Percentiles rank a stretch among this genome's conserved stretches.
Evolutionary conservation across 2,113 vertebrate species (phyloP).

Genomic region (Oenanthe oenanthe): DNA sequence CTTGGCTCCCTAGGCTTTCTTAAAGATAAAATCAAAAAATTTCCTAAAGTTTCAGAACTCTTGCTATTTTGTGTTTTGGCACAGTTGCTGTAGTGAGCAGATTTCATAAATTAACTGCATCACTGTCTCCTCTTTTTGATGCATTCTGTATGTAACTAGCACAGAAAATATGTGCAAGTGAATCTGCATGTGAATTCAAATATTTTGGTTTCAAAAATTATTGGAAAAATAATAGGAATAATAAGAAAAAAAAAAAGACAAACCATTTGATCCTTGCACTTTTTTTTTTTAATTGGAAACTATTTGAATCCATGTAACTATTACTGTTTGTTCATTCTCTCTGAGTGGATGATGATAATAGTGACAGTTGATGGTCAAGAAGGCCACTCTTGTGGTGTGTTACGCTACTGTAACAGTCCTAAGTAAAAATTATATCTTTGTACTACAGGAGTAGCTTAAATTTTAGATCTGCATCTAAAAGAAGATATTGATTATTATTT

Average conservation of each 20-base stretch:
- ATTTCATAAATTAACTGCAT: not conserved
- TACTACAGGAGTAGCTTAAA: not conserved
- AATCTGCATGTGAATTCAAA: not conserved
- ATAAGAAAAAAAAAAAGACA: not conserved
- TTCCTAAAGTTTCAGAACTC: not conserved
- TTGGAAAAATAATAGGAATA: not conserved
- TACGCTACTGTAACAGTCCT: not conserved
- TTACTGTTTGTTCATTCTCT: not conserved
- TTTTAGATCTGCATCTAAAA: not conserved
- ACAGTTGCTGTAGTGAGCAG: not conserved
- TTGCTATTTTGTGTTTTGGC: not conserved
- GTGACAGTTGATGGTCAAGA: not conserved
- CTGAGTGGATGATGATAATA: not conserved
- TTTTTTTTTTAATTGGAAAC: not conserved
- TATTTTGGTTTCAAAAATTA: not conserved
- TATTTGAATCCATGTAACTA: not conserved
- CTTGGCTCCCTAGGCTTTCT: not conserved
- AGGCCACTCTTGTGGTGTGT: not conserved
- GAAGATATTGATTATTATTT: not conserved
- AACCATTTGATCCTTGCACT: rapidly evolving
- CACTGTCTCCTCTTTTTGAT: not conserved
- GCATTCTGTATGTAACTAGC: not conserved
- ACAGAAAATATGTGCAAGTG: not conserved
- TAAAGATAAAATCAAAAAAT: not conserved
- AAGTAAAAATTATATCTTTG: not conserved